Evolutionary conservation across 2,888 invertebrate species (phyloP).

Genomic region (Mantis religiosa): DNA sequence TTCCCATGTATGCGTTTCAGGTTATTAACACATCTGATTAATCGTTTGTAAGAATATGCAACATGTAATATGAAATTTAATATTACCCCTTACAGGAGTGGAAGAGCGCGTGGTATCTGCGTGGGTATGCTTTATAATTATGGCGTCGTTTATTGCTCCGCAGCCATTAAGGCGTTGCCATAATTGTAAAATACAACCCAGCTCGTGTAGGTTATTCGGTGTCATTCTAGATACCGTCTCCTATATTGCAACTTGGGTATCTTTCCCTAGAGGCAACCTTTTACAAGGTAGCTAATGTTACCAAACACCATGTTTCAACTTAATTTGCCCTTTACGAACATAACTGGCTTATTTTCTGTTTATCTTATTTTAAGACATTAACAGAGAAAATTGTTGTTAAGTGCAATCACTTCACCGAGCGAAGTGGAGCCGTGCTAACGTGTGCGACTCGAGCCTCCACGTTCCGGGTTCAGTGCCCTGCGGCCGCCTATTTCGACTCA

Average conservation of each 20-base stretch:
- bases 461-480: no score
- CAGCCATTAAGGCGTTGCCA: not conserved
- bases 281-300: not conserved
- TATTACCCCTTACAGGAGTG: not conserved
- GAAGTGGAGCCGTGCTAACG: no score
- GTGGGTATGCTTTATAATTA: not conserved
- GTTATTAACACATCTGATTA: conserved; percentile 9
- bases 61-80: not conserved
- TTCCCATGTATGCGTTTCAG: not conserved
- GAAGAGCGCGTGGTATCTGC: not conserved
- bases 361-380: no score
- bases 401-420: no score
- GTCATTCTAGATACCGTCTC: not conserved
- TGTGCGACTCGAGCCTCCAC: no score
- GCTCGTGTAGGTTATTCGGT: not conserved
- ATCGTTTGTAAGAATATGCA: not conserved
- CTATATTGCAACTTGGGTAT: not conserved
- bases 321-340: no score
- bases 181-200: conserved; percentile 1
- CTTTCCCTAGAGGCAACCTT: not conserved
- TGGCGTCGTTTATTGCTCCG: not conserved
- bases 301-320: no score
- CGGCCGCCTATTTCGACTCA: no score
- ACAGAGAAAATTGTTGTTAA: no score
- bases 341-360: no score